Percentiles rank a stretch among this genome's conserved stretches.
phyloP scores from a whole-genome alignment of 37 sponge, comb jelly and placozoan genomes.

The Ephydatia muelleri region DNA sequence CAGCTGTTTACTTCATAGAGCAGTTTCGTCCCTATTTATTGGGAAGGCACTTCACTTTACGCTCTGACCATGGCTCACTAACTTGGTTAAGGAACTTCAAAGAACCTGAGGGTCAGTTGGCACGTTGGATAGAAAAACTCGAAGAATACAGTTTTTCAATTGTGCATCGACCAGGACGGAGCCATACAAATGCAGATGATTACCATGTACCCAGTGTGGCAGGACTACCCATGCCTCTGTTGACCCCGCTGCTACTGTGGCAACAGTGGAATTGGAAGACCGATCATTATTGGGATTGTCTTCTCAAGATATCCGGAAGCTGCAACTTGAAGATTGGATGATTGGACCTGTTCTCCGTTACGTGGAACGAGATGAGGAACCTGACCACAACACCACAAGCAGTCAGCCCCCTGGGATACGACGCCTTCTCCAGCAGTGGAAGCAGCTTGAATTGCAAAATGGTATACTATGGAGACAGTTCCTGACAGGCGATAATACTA shows the following conservation, averaged over 20 bases:
- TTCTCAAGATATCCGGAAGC: constrained; percentile 14
- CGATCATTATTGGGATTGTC: too few species aligned
- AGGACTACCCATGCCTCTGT: not conserved
- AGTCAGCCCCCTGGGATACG: constrained; percentile 10
- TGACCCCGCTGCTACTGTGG: too few species aligned
- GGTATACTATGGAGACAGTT: constrained; percentile 15
- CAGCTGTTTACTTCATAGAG: constrained; percentile 7
- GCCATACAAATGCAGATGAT: constrained; percentile 23
- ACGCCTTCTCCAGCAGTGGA: constrained; percentile 20
- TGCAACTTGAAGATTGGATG: constrained; percentile 17
- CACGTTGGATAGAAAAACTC: constrained; percentile 36
- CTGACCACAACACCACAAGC: not conserved
- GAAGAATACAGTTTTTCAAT: constrained; percentile 20
- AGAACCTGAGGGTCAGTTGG: constrained; percentile 35
- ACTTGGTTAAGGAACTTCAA: constrained; percentile 41
- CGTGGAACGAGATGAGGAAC: not conserved
- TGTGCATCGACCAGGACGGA: constrained; percentile 32
- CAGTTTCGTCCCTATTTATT: constrained; percentile 20
- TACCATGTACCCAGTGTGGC: constrained; percentile 29
- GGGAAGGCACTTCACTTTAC: too few species aligned
- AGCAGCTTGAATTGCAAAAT: constrained; percentile 16
- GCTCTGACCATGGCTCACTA: too few species aligned
- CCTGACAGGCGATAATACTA: not conserved
- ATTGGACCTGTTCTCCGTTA: constrained; percentile 7
- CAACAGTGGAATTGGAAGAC: too few species aligned